Evolutionary conservation across 2,888 invertebrate species (phyloP), one percentile per base, ranked within the genome.

Genomic region (Tetropium fuscum): DNA sequence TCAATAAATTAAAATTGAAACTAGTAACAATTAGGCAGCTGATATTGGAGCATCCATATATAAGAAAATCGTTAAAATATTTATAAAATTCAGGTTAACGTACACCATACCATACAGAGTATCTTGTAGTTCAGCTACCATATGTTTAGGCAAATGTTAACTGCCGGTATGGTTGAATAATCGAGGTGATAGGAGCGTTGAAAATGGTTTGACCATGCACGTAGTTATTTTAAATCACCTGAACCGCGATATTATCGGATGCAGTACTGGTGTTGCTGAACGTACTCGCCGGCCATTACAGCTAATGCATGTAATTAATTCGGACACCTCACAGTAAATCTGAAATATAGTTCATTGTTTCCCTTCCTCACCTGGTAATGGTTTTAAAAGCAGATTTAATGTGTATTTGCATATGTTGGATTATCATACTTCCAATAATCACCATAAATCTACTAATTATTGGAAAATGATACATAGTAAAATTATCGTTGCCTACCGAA

Each of bases 161-260:
- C 27, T 40, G 27, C 40, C 10, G 10, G 25, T 13, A 38, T 27
- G 38, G 38, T 51, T 51, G 63, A 64, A 63, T 64, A 66, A 69
- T 68, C 63, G 59, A 60, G 60, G 63, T 66, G 65, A 69, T 68
- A 69, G 69, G 65, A 63, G 58, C 53, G 53, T 41, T 43, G 66
- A 66, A 66, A 70, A 69, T 69, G 62, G 68, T 63, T 68, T 63
- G 70, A 64, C 68, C 70, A 63, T 73, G 73, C 72, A 65, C 68
- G 68, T 63, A 67, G 73, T 67, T 69, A 70, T 69, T 73, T 72
- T 73, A 73, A 73, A 73, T 73, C 73, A 72, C 71, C 65, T 66
- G 62, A 62, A 66, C 58, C 56, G 68, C 69, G 71, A 73, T 73
- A 70, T 65, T 72, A 73, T 72, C 72, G 66, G 69, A 57, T 64